Evolutionary conservation across 2,113 vertebrate genomes (phyloP).

Genomic region (Megaceryle torquata): DNA sequence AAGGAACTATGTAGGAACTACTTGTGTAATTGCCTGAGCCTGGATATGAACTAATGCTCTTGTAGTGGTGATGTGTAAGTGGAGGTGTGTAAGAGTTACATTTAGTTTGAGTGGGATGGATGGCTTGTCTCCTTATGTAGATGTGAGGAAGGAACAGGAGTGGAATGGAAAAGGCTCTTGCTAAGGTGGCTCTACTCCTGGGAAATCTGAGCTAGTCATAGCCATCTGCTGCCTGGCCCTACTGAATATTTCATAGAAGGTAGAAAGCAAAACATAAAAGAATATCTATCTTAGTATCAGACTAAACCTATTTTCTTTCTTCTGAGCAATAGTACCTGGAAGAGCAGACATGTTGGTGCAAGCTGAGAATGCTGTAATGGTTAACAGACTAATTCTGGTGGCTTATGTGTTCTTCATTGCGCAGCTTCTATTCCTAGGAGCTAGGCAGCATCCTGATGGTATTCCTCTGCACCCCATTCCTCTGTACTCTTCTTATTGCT

Average conservation of each 20-base stretch:
- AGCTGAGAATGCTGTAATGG: background rate
- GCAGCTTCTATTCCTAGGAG: background rate
- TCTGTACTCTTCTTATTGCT: background rate
- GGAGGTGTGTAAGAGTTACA: fast-evolving
- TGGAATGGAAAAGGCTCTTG: background rate
- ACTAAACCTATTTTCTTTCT: background rate
- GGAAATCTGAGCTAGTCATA: background rate
- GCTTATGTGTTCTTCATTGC: background rate
- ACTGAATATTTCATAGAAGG: background rate
- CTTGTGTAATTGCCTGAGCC: background rate
- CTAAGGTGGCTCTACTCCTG: background rate
- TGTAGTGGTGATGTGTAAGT: background rate
- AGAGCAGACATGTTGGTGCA: background rate
- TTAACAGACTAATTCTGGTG: background rate
- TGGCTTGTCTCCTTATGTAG: background rate
- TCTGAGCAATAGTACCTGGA: background rate
- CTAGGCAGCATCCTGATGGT: background rate
- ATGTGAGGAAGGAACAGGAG: background rate
- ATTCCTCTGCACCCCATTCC: background rate
- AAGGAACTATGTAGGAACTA: background rate
- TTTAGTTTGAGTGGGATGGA: background rate
- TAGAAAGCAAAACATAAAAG: background rate
- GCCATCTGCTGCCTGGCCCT: background rate
- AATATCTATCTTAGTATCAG: background rate
- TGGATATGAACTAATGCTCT: background rate